Percentiles rank a stretch among this genome's conserved stretches.
Conservation (phyloP, 2,888 invertebrate species). For the Halictus ligatus region DNA sequence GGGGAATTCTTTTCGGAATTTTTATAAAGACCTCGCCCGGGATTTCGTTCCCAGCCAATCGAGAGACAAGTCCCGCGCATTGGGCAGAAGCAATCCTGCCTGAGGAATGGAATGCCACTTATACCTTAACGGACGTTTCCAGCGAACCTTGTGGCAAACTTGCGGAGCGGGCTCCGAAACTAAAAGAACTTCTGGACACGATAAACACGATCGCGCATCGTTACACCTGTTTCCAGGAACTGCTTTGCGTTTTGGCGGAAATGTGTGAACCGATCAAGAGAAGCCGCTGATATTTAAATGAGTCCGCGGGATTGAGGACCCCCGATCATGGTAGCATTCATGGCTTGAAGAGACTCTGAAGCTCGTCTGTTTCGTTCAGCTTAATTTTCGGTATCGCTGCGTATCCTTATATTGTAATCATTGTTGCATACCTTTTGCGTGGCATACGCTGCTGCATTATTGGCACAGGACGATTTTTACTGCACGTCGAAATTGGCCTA, state of each 20-base stretch:
- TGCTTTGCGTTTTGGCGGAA: neutral
- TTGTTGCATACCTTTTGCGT: too few relatives aligned
- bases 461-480: too few relatives aligned
- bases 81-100: conserved; percentile 30
- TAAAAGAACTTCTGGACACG: conserved; percentile 43
- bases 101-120: conserved; percentile 66
- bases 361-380: neutral
- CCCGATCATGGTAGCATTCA: neutral
- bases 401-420: too few relatives aligned
- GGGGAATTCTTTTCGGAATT: conserved; percentile 40
- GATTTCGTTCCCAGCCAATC: conserved; percentile 53
- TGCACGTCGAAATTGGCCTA: too few relatives aligned
- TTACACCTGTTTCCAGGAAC: conserved; percentile 43
- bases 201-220: conserved; percentile 47
- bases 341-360: neutral
- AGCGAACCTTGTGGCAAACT: conserved; percentile 55
- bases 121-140: conserved; percentile 68
- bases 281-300: neutral
- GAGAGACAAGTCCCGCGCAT: conserved; percentile 46
- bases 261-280: neutral
- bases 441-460: too few relatives aligned
- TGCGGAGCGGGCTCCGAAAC: conserved; percentile 37
- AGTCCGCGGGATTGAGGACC: neutral
- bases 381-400: neutral
- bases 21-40: conserved; percentile 45